Evolutionary conservation across 2,797 vertebrate genomes (phyloP), one percentile per base, ranked within the genome.

Genomic region (Mormyrops attenuatus): DNA sequence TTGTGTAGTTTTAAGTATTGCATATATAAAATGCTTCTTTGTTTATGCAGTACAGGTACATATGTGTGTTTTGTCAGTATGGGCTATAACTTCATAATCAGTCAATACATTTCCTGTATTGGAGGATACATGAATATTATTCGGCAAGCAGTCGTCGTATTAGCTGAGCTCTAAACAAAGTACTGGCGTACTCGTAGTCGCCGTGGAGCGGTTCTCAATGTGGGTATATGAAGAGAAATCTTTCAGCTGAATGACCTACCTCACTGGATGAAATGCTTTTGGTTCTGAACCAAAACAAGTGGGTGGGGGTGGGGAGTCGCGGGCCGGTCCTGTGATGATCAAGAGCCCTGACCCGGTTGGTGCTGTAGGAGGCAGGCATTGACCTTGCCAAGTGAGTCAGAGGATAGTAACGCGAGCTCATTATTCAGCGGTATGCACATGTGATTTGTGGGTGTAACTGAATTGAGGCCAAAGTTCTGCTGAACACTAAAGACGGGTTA

Each of bases 21-120:
- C 26, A 73, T 73, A 73, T 80, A 55, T 80, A 41, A 77, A 88
- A 63, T 80, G 69, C 63, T 52, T 82, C 20, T 82, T 87, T 89
- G 85, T 88, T 88, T 77, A 89, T 90, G 60, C 63, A 89, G 87
- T 88, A 88, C 73, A 80, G 50, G 41, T 80, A 93, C 85, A 88
- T 89, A 86, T 85, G 52, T 41, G 88, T 87, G 69, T 87, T 89
- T 89, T 88, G 53, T 77, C 88, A 55, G 13, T 63, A 77, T 88
- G 57, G 73, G 20, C 89, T 52, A 57, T 88, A 41, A 50, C 52
- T 41, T 90, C 73, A 80, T 7, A 82, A 47, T 82, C 20, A 82
- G 15, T 47, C 41, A 11, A 47, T 47, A 44, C 20, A n/a, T 82
- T 22, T 82, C 77, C 77, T 22, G 41, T 82, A 41, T 20, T 77